phyloP scores from a whole-genome alignment of 2,888 invertebrate species.

The Sphaeridia pumilis region DNA sequence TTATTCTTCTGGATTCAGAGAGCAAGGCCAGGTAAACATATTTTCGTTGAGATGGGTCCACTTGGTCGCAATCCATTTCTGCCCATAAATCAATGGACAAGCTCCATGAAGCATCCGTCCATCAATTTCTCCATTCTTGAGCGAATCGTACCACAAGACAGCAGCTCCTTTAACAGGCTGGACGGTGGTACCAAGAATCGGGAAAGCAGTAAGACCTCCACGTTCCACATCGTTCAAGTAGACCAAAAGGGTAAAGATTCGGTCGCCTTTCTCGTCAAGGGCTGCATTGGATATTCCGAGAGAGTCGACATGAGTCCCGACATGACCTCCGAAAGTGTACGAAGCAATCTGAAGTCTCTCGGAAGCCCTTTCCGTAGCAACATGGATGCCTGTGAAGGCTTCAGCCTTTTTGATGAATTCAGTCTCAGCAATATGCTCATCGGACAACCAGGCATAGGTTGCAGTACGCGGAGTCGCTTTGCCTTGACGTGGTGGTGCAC shows the following conservation, averaged over 20 bases:
- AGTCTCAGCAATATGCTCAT: conserved; percentile 19
- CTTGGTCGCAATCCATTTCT: conserved; percentile 40
- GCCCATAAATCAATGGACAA: conserved; percentile 33
- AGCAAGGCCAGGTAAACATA: conserved; percentile 32
- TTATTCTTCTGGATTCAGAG: conserved; percentile 28
- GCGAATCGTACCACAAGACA: conserved; percentile 42
- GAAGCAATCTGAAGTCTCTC: conserved; percentile 30
- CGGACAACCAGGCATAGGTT: conserved; percentile 32
- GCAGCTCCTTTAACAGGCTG: conserved; percentile 38
- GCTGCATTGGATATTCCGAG: conserved; percentile 16
- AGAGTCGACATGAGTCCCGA: conserved; percentile 32
- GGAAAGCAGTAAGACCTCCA: conserved; percentile 36
- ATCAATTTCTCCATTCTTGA: conserved; percentile 40
- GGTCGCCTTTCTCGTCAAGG: conserved; percentile 30
- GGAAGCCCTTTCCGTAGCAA: conserved; percentile 22
- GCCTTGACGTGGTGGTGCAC: conserved; percentile 22
- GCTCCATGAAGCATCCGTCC: conserved; percentile 41
- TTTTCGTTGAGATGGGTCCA: conserved; percentile 35
- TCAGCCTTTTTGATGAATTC: conserved; percentile 24
- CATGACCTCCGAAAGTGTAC: conserved; percentile 34
- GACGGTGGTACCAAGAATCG: conserved; percentile 31
- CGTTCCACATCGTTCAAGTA: conserved; percentile 35
- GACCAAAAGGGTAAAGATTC: conserved; percentile 30
- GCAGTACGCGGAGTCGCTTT: conserved; percentile 32
- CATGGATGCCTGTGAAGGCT: conserved; percentile 31